Evolutionary conservation across 2,113 vertebrate genomes (phyloP).

Genomic region (Conger conger): DNA sequence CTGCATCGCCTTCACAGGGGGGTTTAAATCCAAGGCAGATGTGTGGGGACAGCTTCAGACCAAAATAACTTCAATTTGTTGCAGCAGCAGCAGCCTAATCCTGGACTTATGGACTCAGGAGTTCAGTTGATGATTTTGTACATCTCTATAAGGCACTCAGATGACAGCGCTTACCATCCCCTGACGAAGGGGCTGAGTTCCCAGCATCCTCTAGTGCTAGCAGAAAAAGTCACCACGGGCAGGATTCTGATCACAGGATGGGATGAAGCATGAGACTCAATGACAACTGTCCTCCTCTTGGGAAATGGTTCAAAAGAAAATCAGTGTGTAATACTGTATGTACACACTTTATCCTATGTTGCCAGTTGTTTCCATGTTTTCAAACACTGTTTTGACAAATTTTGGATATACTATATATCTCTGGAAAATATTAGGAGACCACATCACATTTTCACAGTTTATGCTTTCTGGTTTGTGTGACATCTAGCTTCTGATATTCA

Average conservation of each 20-base stretch:
- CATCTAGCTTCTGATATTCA: too few species aligned
- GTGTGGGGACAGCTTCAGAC: neutral
- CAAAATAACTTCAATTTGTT: neutral
- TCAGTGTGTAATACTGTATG: neutral
- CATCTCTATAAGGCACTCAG: neutral
- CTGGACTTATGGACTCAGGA: neutral
- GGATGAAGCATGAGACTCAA: neutral
- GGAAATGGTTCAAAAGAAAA: neutral
- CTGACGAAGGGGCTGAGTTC: neutral
- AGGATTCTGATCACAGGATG: neutral
- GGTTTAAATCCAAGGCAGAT: neutral
- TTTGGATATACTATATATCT: neutral
- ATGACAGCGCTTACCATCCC: neutral
- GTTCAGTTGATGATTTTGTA: neutral
- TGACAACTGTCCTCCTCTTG: neutral
- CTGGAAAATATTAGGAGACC: too few species aligned
- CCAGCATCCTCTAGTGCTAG: neutral
- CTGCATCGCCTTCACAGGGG: neutral
- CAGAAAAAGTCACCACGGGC: neutral
- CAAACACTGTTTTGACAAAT: neutral
- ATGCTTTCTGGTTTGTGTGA: too few species aligned
- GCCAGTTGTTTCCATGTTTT: neutral
- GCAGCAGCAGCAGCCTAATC: neutral
- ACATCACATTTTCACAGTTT: too few species aligned
- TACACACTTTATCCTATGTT: neutral